A percentile compares a stretch with the other conserved stretches of the same genome.
These are phyloP conservation scores for Crematogaster levior DNA, from an alignment of 2,888 invertebrate genomes.

Conservation along the genomic window DNA sequence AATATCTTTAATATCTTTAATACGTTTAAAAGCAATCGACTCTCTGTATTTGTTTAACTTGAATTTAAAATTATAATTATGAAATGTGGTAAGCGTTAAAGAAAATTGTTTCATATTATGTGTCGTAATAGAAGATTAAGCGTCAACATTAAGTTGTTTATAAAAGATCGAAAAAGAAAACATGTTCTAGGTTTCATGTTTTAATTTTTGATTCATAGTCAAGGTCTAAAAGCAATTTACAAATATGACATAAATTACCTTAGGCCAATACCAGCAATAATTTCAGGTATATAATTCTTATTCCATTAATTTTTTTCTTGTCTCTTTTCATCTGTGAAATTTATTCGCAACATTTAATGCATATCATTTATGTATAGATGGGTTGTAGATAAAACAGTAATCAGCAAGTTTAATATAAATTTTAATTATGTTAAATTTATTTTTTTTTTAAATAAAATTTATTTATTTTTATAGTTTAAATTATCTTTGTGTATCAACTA, in stretches of 20 bases:
- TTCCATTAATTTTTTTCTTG: not conserved
- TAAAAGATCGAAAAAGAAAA: not conserved
- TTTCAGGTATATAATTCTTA: not conserved
- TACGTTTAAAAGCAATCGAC: not conserved
- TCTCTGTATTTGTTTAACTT: not conserved
- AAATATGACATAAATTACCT: not conserved
- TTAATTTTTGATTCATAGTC: too few species aligned
- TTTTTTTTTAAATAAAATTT: not conserved
- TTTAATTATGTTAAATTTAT: not conserved
- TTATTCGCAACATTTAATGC: not conserved
- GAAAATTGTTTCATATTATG: not conserved
- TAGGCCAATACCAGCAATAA: slow-evolving; percentile 23
- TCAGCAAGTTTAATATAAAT: not conserved
- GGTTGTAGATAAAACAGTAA: not conserved
- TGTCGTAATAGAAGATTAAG: not conserved
- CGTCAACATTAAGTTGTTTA: not conserved
- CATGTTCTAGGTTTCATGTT: too few species aligned
- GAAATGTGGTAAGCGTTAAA: not conserved
- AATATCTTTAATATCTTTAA: not conserved
- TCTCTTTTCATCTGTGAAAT: slow-evolving; percentile 6
- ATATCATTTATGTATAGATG: not conserved
- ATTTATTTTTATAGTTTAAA: not conserved
- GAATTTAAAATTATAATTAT: not conserved
- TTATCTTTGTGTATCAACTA: not conserved
- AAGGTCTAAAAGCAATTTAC: slow-evolving; percentile 28